Evolutionary conservation across 2,797 vertebrate species (phyloP), one percentile per base, ranked within the genome.

Genomic region (Sebastolobus alascanus): DNA sequence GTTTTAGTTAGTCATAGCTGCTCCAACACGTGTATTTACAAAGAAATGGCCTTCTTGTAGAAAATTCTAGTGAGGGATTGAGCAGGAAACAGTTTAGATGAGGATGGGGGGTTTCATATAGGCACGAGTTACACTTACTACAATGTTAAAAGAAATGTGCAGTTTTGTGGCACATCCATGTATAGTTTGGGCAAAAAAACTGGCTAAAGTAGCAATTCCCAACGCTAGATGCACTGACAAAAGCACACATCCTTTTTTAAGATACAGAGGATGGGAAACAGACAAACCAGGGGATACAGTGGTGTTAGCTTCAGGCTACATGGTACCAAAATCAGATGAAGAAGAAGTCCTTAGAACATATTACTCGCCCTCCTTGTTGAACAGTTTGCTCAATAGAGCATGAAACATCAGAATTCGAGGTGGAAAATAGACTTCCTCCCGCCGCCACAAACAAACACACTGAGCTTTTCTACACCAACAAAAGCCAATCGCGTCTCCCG

Each of bases 21-120:
- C 94, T 95, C 94, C 93, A 91, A 94, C 94, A 95, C 77, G 93
- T 96, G 95, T 96, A 95, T 95, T 95, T 96, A 96, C 95, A 96
- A 94, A 95, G 87, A 93, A 94, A 95, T 93, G 83, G 88, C 87
- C 87, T 93, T 90, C 90, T 78, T 90, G 84, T 92, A 92, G 86
- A 93, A 93, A 93, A 94, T 60, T 85, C 79, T 89, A 79, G 88
- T 87, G 86, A 86, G 68, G 80, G 78, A 61, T 67, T 77, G 82
- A 92, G 88, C 90, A 85, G 85, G 82, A 84, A 87, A 88, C 68
- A 86, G 87, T 73, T 84, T 55, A 43, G 83, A 84, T 67, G 85
- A 82, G 79, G 63, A 84, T 74, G 83, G 73, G 54, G 54, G 68
- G 70, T n/a, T 66, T 85, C 79, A 75, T 81, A 58, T 71, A 90